A percentile compares a stretch with the other conserved stretches of the same genome.
These are phyloP conservation scores for Crenuchus spilurus DNA, from an alignment of 2,797 vertebrate genomes.

Conservation along the genomic window DNA sequence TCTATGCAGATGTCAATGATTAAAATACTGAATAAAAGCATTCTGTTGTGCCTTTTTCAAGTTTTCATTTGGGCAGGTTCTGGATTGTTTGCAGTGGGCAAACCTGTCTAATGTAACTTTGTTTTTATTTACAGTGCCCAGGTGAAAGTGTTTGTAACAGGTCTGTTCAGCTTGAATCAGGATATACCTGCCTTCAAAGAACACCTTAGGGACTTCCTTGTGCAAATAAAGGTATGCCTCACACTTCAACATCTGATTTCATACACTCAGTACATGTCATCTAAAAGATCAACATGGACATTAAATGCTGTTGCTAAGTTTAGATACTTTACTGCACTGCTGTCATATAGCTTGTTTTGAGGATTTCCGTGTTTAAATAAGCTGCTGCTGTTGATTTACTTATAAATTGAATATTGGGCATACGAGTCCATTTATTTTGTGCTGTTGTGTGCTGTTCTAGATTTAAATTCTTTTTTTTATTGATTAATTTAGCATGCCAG, in stretches of 20 bases:
- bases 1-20: too few relatives aligned
- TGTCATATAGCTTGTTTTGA: too few relatives aligned
- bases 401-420: too few relatives aligned
- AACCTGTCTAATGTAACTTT: not conserved
- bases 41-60: too few relatives aligned
- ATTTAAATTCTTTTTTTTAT: too few relatives aligned
- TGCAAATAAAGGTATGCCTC: constrained; percentile 86
- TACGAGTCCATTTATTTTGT: too few relatives aligned
- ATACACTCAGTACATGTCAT: not conserved
- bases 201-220: constrained; percentile 89
- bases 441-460: too few relatives aligned
- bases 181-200: constrained; percentile 93
- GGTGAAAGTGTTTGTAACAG: constrained; percentile 91
- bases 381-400: not conserved
- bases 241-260: not conserved
- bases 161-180: constrained; percentile 92
- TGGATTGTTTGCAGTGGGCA: not conserved
- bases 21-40: too few relatives aligned
- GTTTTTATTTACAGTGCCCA: constrained; percentile 77
- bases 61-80: too few relatives aligned
- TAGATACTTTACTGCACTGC: not conserved
- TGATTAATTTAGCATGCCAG: too few relatives aligned
- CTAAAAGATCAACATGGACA: not conserved
- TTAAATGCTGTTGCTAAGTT: too few relatives aligned
- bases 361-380: not conserved